Base-by-base conservation (phyloP, 1,140 invertebrate genomes). In the Lepidostoma basale region DNA sequence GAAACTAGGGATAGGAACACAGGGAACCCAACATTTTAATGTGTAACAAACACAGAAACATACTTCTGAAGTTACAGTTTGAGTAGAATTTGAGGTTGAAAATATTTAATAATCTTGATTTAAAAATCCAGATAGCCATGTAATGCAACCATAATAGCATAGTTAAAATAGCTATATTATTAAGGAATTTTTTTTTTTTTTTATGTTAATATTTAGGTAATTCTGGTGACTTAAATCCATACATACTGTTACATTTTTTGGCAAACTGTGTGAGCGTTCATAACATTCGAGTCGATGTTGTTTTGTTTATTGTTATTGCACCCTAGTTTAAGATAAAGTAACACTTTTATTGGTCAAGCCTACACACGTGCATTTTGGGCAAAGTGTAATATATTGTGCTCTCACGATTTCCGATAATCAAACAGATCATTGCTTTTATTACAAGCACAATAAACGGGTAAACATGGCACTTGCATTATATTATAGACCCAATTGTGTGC, bases 381-480 rank as follows among this genome's bases (percentile, higher is more conserved):
- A 12, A 25, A 49, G 45, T 39, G 16, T 20, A n/a, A 49, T 56
- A 33, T 36, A 56, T 56, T 36, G 6, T 30, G 10, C 28, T 22
- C 52, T 56, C 52, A 56, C 52, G 52, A 56, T 36, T 30, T 36
- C 22, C 1, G 45, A 36, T 3, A 10, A 56, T 56, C 52, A 56
- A 56, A 56, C 36, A 36, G 52, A 18, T 39, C 16, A 56, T 39
- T 22, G 18, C 22, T 33, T 33, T 36, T 56, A 36, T 56, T 30
- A 22, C 28, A 36, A 18, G n/a, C n/a, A 18, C 22, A 56, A 56
- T 56, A 56, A 56, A 56, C 30, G 20, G 10, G 52, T 56, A 56
- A 33, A 56, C 52, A 56, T 10, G 52, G 52, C 18, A 56, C 33
- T 56, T 56, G 52, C 52, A 56, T 56, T 56, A 56, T n/a, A n/a